Evolutionary conservation across 1,140 invertebrate genomes (phyloP).

Genomic region (Ericerus pela): DNA sequence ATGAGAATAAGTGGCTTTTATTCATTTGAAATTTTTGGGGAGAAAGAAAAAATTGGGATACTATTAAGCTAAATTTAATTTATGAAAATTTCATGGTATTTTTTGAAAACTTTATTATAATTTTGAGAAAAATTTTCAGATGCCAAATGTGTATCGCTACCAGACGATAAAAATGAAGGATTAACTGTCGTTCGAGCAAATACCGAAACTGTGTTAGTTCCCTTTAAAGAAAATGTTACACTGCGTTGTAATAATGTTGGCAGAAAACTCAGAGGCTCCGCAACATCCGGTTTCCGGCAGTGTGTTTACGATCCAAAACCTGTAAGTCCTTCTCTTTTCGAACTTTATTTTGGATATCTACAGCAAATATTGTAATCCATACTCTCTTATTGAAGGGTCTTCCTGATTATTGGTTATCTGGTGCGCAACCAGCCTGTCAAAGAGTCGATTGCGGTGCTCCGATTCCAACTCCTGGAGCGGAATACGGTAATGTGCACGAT

Average conservation of each 20-base stretch:
- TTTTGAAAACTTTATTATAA: neutral
- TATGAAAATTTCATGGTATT: too few species aligned
- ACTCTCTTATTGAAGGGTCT: constrained; percentile 41
- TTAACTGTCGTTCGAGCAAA: constrained; percentile 56
- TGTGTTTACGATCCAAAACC: constrained; percentile 90
- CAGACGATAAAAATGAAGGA: constrained; percentile 77
- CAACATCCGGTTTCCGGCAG: constrained; percentile 69
- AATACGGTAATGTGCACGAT: constrained; percentile 73
- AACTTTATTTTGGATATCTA: neutral
- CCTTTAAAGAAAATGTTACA: constrained; percentile 80
- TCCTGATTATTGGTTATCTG: constrained; percentile 84
- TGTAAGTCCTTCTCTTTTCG: constrained; percentile 32
- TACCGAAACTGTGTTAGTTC: constrained; percentile 62
- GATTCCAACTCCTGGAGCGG: constrained; percentile 75
- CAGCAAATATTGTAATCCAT: neutral
- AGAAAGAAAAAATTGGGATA: too few species aligned
- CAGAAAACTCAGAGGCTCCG: constrained; percentile 57
- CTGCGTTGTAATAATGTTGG: constrained; percentile 63
- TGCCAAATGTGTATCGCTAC: constrained; percentile 75
- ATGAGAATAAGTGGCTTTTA: too few species aligned
- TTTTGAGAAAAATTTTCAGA: constrained; percentile 37
- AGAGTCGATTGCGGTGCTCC: constrained; percentile 75
- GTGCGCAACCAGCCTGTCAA: constrained; percentile 66
- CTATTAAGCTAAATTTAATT: too few species aligned
- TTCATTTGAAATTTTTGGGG: too few species aligned